Base-by-base conservation (phyloP, 2,797 vertebrate genomes). In the Amniataba percoides region DNA sequence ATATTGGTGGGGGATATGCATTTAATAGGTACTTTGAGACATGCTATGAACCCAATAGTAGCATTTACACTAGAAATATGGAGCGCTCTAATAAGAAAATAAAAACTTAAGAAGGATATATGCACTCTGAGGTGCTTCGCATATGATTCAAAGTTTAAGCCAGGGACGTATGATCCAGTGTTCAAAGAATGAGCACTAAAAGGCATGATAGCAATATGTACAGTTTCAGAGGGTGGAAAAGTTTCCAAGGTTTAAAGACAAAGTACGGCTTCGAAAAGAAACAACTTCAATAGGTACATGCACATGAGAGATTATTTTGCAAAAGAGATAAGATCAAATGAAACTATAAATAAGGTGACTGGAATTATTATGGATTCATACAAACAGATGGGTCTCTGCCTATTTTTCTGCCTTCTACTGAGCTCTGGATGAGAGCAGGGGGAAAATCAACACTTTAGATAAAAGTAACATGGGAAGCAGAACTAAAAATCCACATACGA, bases 51-150 rank as follows among this genome's bases (percentile, higher is more conserved):
- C 21, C 48, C 73, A 52, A 73, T 65, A 60, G 27, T 14, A 52
- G 39, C 11, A 71, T 63, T 84, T 55, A 34, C 40, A 18, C n/a
- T 69, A 59, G 12, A 75, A 48, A 53, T 59, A 42, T 77, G 53
- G 19, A 18, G 12, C 18, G 7, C 21, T 65, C 9, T 64, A 19
- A 42, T 74, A 31, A 16, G 5, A 48, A 46, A 65, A 67, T 52
- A 59, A 12, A 74, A 65, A 43, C 39, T 10, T 11, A 56, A 74
- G n/a, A 74, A 7, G 40, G 58, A 3, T 27, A 2, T 27, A 27
- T 27, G 40, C 18, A 45, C 9, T 7, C 21, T 82, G n/a, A 70
- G 46, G 13, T 65, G 46, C 48, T 53, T 60, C 16, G n/a, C 48
- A 3, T 70, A 55, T 21, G 42, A 74, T 5, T 27, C 16, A 10